phyloP scores from a whole-genome alignment of 2,113 vertebrate genomes.

The Notothenia coriiceps region DNA sequence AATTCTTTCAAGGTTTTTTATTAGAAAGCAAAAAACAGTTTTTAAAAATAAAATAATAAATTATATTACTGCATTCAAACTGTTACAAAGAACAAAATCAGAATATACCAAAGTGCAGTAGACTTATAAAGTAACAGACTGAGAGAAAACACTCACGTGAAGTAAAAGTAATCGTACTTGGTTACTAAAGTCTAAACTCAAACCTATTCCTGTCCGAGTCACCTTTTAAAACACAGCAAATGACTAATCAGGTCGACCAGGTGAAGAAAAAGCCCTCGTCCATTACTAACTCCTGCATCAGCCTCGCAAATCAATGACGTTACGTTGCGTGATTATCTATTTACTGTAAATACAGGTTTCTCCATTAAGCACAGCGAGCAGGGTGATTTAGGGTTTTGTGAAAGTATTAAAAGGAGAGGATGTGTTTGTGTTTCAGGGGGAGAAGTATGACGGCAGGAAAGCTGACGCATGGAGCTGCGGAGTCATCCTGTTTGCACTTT shows the following conservation, averaged over 20 bases:
- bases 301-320: constrained; percentile 3
- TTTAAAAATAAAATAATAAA: too few relatives aligned
- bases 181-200: neutral
- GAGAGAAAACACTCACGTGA: too few relatives aligned
- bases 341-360: neutral
- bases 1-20: too few relatives aligned
- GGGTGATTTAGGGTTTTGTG: neutral
- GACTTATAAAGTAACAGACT: too few relatives aligned
- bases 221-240: neutral
- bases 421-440: constrained; percentile 84
- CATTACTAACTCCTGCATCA: constrained; percentile 1
- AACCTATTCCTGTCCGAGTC: neutral
- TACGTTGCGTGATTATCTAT: neutral
- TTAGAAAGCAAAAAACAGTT: too few relatives aligned
- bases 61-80: too few relatives aligned
- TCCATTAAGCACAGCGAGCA: neutral
- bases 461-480: constrained; percentile 99
- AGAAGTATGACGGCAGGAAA: constrained; percentile 98
- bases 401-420: neutral
- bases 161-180: too few relatives aligned
- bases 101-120: too few relatives aligned
- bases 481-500: constrained; percentile 97
- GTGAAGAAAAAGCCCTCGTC: neutral
- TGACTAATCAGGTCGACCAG: neutral
- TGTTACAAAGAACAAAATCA: too few relatives aligned